Base-by-base conservation (phyloP, 2,888 invertebrate species). In the Neria commutata region DNA sequence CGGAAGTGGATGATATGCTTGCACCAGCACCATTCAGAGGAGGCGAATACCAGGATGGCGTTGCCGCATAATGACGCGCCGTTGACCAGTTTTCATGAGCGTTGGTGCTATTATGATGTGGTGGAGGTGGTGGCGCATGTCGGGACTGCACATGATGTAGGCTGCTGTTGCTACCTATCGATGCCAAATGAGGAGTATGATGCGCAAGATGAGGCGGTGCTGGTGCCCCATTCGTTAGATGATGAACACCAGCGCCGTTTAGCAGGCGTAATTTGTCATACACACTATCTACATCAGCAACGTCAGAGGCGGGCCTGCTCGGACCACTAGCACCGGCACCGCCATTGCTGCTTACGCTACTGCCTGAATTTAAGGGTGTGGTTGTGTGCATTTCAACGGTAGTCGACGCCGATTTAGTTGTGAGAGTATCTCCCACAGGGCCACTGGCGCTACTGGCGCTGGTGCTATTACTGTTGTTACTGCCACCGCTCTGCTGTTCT, bases 401-500 rank as follows among this genome's bases (percentile, higher is more conserved):
- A 21, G 45, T 67, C 16, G 56, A 60, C 14, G 60, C 17, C 5
- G 62, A 23, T 3, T 23, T 54, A 21, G 56, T 11, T 2, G 47
- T 52, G 16, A 47, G 21, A 14, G 47, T 58, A 33, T 14, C 55
- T 4, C 45, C 16, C 2, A 24, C 49, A 21, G 56, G 19, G 25
- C 33, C 45, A n/a, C 58, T 54, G 16, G 37, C 14, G 5, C 47
- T 57, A 23, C 48, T 56, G 8, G 54, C 57, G 24, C 45, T 56
- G 6, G 37, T 61, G 37, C n/a, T 49, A 16, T 45, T 23, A 34
- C 48, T 61, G 52, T 56, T 63, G 19, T 46, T 61, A 29, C 51
- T 62, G n/a, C 58, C 64, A 23, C 56, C 65, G 21, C 66, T 57
- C 54, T 78, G 80, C 60, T 80, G 79, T 52, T 80, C 98, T 82